Conservation (phyloP, 2,888 invertebrate species). For the Mythimna impura region DNA sequence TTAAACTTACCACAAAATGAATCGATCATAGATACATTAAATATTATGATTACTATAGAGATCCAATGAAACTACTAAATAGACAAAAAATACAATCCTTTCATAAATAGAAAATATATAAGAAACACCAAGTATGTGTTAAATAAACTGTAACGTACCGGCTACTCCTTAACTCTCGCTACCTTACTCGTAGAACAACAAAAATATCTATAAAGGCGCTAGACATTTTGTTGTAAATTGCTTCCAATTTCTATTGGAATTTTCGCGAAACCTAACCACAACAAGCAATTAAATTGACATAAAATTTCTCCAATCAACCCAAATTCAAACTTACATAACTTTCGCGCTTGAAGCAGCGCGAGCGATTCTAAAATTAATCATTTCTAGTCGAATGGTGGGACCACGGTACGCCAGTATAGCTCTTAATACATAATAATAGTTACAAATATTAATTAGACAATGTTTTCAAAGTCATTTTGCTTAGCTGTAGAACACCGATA, state of each 20-base stretch:
- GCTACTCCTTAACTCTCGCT: not conserved
- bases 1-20: constrained; percentile 1
- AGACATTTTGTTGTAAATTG: not conserved
- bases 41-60: constrained; percentile 3
- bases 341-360: not conserved
- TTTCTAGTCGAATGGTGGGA: constrained; percentile 8
- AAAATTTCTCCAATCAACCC: not conserved
- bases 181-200: not conserved
- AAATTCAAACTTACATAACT: not conserved
- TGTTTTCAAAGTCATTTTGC: not conserved
- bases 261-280: not conserved
- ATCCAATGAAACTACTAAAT: constrained; percentile 30
- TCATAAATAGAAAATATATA: not conserved
- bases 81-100: constrained; percentile 12
- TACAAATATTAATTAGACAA: constrained; percentile 11
- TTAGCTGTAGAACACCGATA: not conserved
- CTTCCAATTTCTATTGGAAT: no score
- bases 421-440: not conserved
- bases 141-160: not conserved
- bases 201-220: not conserved
- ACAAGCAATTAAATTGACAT: no score
- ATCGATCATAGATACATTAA: not conserved
- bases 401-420: not conserved
- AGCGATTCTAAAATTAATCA: not conserved
- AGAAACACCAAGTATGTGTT: not conserved